Base-by-base conservation (phyloP, 1,140 invertebrate species). In the Mya arenaria region DNA sequence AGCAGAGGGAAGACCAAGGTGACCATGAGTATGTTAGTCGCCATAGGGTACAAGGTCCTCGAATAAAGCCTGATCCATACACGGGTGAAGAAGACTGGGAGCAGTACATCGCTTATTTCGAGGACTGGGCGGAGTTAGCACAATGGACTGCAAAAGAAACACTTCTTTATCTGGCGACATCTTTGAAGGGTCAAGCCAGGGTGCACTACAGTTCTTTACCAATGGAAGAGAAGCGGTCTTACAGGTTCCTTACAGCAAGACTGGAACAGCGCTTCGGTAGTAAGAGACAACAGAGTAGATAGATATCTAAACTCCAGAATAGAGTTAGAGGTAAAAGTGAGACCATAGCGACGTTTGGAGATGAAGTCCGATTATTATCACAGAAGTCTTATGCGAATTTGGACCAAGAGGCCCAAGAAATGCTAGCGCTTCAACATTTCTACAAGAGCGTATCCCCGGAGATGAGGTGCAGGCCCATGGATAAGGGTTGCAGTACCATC, bases 191-290 rank as follows among this genome's bases (percentile, higher is more conserved):
- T 19, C 69, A 72, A 25, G 52, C 69, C 1, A 55, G 69, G 30
- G 15, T 56, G 23, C 52, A 56, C 23, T 72, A 58, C 36, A 72
- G 52, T 17, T 58, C 52, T 4, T n/a, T 58, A 19, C 17, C 69
- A 2, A 13, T 13, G 10, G 3, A 58, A 1, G 13, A 62, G 19
- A 62, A 60, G 19, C 1, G 71, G 4, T 72, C 48, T 15, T 72
- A 72, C 23, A 25, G 10, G 37, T 4, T 39, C 1, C 37, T 60
- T 13, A 58, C 52, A 8, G 23, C 10, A 3, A 1, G 25, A 1
- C n/a, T 74, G 15, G 71, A 74, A 44, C 71, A 74, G 41, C 56
- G 71, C 23, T 74, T 74, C 56, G 71, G 71, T 10, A 74, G 55
- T 41, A 62, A 39, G n/a, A 36, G 52, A n/a, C 71, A 60, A 39